A percentile compares a stretch with the other conserved stretches of the same genome.
Conservation (phyloP, 2,113 vertebrate species). For the Crotalus helleri region DNA sequence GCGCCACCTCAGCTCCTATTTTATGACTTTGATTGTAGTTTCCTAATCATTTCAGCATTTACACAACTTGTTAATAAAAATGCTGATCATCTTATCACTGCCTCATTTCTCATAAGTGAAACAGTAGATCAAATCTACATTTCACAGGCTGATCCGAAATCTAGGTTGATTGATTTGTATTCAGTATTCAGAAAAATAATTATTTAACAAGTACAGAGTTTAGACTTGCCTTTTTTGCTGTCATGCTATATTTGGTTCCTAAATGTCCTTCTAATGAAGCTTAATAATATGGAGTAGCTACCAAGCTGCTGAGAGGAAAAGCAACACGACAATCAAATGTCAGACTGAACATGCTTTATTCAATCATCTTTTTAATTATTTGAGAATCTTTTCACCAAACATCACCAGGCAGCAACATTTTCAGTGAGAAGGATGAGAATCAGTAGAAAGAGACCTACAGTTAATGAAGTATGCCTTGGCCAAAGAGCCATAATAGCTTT, state of each 20-base stretch:
- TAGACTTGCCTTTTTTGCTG: background rate
- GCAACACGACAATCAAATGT: background rate
- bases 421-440: background rate
- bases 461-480: background rate
- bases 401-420: background rate
- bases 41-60: background rate
- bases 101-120: background rate
- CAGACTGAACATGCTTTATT: background rate
- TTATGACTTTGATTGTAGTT: background rate
- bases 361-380: background rate
- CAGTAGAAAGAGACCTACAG: background rate
- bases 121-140: background rate
- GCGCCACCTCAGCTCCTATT: background rate
- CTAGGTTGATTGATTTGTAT: background rate
- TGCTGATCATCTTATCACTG: background rate
- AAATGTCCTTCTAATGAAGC: background rate
- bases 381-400: background rate
- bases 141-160: background rate
- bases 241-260: background rate
- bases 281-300: background rate
- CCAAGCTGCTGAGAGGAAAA: background rate
- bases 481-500: background rate
- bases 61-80: background rate
- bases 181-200: background rate
- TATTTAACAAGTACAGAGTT: background rate